Evolutionary conservation across 2,797 vertebrate species (phyloP), one percentile per base, ranked within the genome.

Genomic region (Staurois parvus): DNA sequence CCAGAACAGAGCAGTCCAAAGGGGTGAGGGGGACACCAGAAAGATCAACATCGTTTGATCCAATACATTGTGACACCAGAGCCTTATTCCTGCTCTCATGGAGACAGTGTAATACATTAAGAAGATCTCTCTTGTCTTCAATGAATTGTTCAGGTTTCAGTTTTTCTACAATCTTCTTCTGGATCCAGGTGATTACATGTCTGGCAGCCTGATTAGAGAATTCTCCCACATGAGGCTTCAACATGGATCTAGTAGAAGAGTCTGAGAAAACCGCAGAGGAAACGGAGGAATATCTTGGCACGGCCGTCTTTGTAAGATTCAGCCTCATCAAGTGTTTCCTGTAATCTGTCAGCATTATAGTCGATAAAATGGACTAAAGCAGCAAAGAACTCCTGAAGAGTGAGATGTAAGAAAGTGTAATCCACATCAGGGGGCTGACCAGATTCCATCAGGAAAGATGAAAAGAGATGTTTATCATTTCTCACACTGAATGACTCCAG

Each of bases 261-360:
- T 81, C 79, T 7, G 85, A 76, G 3, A 86, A n/a, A 73, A 7
- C 85, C 85, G 10, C 66, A 77, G 34, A 86, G 73, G 21, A 86
- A 86, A 17, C 79, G 66, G 8, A 72, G 24, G 3, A 86, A 83
- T 4, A 86, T 83, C 34, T 86, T 64, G 67, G 37, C 62, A 28
- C 67, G 79, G 6, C 79, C 68, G 11, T 83, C 74, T 15, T 67
- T 7, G 30, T 30, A 48, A 8, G 13, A 21, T 32, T 45, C 64
- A 21, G 79, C 74, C 1, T 48, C 11, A 12, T 72, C 11, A 12
- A 86, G 48, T 28, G 64, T 40, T 67, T 72, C 13, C 30, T 76
- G 11, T 15, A 86, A 32, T 40, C 13, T 76, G n/a, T 82, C 70
- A 12, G 2, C 3, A 30, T 68, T 34, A 66, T 70, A 84, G 26